Evolutionary conservation across 2,888 invertebrate species (phyloP).

Genomic region (Erebia aethiops): DNA sequence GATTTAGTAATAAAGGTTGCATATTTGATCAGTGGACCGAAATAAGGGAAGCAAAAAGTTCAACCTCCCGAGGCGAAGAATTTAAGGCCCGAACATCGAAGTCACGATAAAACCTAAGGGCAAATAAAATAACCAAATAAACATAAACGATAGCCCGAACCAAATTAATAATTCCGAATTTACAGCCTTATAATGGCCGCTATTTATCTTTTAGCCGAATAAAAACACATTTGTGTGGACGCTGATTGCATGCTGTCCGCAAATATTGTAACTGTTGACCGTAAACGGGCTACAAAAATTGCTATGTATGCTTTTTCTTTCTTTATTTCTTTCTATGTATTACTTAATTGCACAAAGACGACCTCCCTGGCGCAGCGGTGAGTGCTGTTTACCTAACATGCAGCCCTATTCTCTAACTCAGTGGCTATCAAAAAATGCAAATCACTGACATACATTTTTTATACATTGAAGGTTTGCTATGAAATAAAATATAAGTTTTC

Average conservation of each 20-base stretch:
- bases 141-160: slow-evolving; percentile 50
- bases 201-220: slow-evolving; percentile 50
- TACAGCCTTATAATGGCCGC: slow-evolving; percentile 52
- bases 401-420: too few species aligned
- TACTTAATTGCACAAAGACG: too few species aligned
- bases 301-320: too few species aligned
- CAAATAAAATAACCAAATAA: slow-evolving; percentile 45
- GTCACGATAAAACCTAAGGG: slow-evolving; percentile 44
- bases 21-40: slow-evolving; percentile 17
- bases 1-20: slow-evolving; percentile 20
- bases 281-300: background rate
- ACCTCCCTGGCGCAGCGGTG: too few species aligned
- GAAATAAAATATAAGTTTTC: too few species aligned
- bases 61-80: slow-evolving; percentile 43
- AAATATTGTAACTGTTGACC: slow-evolving; percentile 2
- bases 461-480: too few species aligned
- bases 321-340: too few species aligned
- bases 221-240: slow-evolving; percentile 22
- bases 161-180: slow-evolving; percentile 58
- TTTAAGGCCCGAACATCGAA: slow-evolving; percentile 45
- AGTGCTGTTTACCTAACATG: too few species aligned
- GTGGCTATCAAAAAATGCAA: too few species aligned
- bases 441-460: too few species aligned
- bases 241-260: slow-evolving; percentile 1
- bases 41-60: slow-evolving; percentile 32